Percentiles rank a stretch among this genome's conserved stretches.
Conservation (phyloP, 2,797 vertebrate species). For the Gallinago solitaria region DNA sequence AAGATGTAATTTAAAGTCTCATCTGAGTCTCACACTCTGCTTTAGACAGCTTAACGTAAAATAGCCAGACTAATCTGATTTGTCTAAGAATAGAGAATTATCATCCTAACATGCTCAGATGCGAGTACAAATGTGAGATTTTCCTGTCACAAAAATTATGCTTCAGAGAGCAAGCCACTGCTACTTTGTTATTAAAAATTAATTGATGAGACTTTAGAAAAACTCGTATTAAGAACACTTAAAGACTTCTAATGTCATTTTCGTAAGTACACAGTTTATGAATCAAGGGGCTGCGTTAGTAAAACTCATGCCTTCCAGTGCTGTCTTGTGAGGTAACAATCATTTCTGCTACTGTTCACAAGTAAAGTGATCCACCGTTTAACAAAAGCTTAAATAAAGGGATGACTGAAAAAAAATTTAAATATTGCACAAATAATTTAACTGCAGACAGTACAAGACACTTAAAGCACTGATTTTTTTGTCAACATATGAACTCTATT, state of each 20-base stretch:
- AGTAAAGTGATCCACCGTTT: slow-evolving; percentile 6
- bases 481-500: slow-evolving; percentile 60
- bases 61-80: not conserved
- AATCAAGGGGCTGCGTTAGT: not conserved
- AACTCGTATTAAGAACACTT: not conserved
- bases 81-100: not conserved
- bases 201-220: not conserved
- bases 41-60: not conserved
- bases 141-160: slow-evolving; percentile 7
- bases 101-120: not conserved
- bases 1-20: not conserved
- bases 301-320: slow-evolving; percentile 22
- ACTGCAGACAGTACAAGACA: slow-evolving; percentile 69
- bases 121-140: not conserved
- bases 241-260: not conserved
- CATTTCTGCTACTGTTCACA: slow-evolving; percentile 33
- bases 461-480: slow-evolving; percentile 65
- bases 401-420: slow-evolving; percentile 42
- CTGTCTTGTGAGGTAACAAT: not conserved
- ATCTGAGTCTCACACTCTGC: not conserved
- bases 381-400: slow-evolving; percentile 59
- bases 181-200: not conserved
- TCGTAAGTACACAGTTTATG: not conserved
- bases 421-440: slow-evolving; percentile 85
- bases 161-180: not conserved